A percentile compares a stretch with the other conserved stretches of the same genome.
These are phyloP conservation scores for Ploceus nigricollis DNA, from an alignment of 2,113 vertebrate species.

Conservation along the genomic window DNA sequence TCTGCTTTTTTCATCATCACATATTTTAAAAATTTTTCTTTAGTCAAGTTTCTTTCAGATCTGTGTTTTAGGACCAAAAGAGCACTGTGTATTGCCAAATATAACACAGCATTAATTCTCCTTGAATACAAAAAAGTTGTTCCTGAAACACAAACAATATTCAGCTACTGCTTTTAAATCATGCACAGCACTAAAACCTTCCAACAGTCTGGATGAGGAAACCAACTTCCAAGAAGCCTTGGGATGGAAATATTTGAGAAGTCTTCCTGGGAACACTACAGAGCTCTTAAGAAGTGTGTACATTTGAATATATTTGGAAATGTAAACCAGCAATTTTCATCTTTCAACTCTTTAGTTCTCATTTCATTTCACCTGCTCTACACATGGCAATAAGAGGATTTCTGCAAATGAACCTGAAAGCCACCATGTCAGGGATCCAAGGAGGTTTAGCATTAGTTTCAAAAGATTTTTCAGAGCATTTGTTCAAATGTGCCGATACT, in stretches of 20 bases:
- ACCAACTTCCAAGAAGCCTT: background rate
- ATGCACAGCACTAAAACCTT: background rate
- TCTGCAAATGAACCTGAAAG: background rate
- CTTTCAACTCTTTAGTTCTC: background rate
- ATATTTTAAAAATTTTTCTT: background rate
- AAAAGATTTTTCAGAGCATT: slow-evolving; percentile 3
- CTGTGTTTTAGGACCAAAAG: background rate
- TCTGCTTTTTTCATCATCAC: background rate
- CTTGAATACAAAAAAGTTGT: background rate
- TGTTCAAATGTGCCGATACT: slow-evolving; percentile 5
- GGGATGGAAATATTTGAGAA: background rate
- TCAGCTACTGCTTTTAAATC: slow-evolving; percentile 10
- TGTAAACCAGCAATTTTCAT: background rate
- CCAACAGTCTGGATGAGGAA: background rate
- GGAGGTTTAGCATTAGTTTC: background rate
- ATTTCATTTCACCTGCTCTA: background rate
- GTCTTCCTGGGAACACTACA: background rate
- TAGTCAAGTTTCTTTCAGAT: background rate
- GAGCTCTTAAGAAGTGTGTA: background rate
- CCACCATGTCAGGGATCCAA: background rate
- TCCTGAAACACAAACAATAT: background rate
- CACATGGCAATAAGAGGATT: background rate
- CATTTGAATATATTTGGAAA: background rate
- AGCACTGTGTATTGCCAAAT: background rate
- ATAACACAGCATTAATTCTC: background rate